Base-by-base conservation (phyloP, 2,797 vertebrate species). In the Lacerta bilineata region DNA sequence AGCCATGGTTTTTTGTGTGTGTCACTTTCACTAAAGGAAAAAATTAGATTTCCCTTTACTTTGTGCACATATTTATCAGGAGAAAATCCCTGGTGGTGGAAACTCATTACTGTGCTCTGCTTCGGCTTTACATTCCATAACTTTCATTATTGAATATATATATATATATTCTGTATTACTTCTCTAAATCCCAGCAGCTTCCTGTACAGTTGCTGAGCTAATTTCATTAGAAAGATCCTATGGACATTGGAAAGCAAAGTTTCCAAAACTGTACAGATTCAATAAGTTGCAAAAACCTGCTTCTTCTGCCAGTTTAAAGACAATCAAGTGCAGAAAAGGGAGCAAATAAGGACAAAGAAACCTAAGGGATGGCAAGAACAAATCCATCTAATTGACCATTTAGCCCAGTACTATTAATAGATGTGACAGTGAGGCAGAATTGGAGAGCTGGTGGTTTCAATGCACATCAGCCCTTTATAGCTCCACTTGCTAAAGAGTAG, bases 41-140 rank as follows among this genome's bases (percentile, higher is more conserved):
- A 29, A 75, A 66, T 9, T 2, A 66, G 20, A 61, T 39, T 74
- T 33, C 83, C 77, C 50, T 13, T 50, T 84, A n/a, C 50, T 72
- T 8, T 79, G 87, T 43, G 15, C 18, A 61, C 29, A 78, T 79
- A 79, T 79, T 41, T 88, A 72, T 78, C 66, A 41, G 74, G 33
- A 79, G 64, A 71, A 84, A 79, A 71, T 79, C 87, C 75, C 81
- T 64, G 72, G 76, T 71, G 46, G 33, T 61, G 18, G 64, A 84
- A 84, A 64, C 71, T 84, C 50, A 88, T 88, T 61, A 64, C 36
- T 80, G 36, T 59, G 43, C 68, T 80, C 27, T 80, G 75, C 41
- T 84, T 61, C 50, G 50, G 50, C 64, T 83, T 82, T 36, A 55
- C 87, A 64, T 61, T 80, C 66, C 76, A 84, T 79, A 88, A 43